These are phyloP conservation scores for Zoanthus sansibaricus DNA, from an alignment of 92 coral and sea anemone species.

Conservation along the genomic window DNA sequence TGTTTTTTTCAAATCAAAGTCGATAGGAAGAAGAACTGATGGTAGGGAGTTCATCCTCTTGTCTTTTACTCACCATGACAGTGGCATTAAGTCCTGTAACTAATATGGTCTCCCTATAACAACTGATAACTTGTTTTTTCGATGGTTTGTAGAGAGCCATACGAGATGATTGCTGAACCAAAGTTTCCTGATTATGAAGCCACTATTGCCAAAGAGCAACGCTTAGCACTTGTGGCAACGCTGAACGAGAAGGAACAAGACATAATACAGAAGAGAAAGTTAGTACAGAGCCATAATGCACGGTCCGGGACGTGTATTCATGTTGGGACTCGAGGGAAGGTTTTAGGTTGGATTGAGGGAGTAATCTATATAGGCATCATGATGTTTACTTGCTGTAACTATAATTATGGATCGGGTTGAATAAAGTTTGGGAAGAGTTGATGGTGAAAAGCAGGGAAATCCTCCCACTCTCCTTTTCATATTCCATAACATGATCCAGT, in stretches of 20 bases:
- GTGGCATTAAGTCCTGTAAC: too few relatives aligned
- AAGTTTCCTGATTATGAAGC: constrained; percentile 86
- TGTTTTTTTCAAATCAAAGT: too few relatives aligned
- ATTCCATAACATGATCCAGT: too few relatives aligned
- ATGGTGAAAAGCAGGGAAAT: not conserved
- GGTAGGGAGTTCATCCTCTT: too few relatives aligned
- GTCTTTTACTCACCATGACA: too few relatives aligned
- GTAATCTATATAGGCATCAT: too few relatives aligned
- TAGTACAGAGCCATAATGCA: constrained; percentile 20
- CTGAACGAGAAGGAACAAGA: constrained; percentile 88
- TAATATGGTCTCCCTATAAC: not conserved
- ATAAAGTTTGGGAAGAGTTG: not conserved
- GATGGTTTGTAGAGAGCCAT: constrained; percentile 60
- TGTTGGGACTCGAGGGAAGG: not conserved
- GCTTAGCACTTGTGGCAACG: constrained; percentile 78
- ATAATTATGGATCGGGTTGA: not conserved
- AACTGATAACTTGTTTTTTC: not conserved
- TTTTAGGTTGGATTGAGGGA: not conserved
- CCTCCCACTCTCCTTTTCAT: too few relatives aligned
- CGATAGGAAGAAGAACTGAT: too few relatives aligned
- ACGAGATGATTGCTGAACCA: constrained; percentile 73
- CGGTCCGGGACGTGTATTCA: not conserved
- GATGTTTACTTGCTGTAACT: not conserved
- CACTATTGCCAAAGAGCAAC: constrained; percentile 82
- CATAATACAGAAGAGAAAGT: constrained; percentile 87